Base-by-base conservation (phyloP, 2,797 vertebrate species). In the Dendrocincla fuliginosa region DNA sequence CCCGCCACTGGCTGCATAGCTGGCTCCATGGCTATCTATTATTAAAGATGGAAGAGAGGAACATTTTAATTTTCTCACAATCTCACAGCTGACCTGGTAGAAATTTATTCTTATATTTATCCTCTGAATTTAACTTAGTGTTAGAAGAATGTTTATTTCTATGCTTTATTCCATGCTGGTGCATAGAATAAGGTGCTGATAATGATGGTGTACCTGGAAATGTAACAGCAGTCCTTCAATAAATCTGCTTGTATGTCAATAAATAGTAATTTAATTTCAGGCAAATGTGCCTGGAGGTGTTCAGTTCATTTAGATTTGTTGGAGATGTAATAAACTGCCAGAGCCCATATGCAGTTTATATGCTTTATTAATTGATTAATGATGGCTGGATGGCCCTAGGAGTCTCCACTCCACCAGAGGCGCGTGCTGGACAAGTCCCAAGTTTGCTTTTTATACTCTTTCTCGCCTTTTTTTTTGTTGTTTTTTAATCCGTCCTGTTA, bases 101-200 rank as follows among this genome's bases (percentile, higher is more conserved):
- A 75, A 95, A 95, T 84, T 55, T 32, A 86, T 89, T 23, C 16
- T 82, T 92, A 15, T 53, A 81, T 70, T 95, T 94, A 83, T 77
- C 56, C 64, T 89, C 69, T 90, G 71, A 73, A 69, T 95, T 94
- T 56, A 76, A 79, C 87, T 30, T 82, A 19, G 14, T 41, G 30
- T 91, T 92, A 95, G 52, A 78, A 42, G 24, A 94, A n/a, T 65
- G 68, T 60, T 82, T 95, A 56, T 90, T 95, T 81, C 42, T 77
- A 8, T 61, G 63, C 37, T 52, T 76, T 88, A 65, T 57, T 90
- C 33, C 80, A 64, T 56, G 14, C 55, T 79, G n/a, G 41, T 93
- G 35, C 44, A 55, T 70, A 67, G 83, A 93, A 55, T 47, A 39
- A 91, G 52, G 19, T 70, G 42, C 39, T 56, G 30, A 69, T 92